Evolutionary conservation across 2,797 vertebrate genomes (phyloP).

Genomic region (Threskiornis aethiopicus): DNA sequence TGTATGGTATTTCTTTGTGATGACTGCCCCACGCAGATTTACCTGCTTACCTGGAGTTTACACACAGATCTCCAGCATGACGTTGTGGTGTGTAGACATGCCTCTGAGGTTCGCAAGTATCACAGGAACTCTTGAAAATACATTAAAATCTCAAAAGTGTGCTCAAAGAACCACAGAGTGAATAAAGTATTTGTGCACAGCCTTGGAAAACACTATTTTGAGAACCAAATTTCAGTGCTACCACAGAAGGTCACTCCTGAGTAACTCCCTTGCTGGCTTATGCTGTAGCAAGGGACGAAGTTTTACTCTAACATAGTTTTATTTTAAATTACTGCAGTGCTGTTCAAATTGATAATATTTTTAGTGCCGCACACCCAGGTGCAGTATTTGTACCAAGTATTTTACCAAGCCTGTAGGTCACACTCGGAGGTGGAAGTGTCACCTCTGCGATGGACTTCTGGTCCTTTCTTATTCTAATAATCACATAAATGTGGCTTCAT

Average conservation of each 20-base stretch:
- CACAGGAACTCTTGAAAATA: not conserved
- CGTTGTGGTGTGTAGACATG: not conserved
- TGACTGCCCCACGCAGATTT: not conserved
- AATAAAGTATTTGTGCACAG: not conserved
- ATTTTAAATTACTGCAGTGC: not conserved
- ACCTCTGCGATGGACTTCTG: not conserved
- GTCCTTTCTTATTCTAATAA: not conserved
- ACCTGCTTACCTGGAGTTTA: not conserved
- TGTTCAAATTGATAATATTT: not conserved
- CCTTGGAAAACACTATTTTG: not conserved
- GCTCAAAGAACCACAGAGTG: not conserved
- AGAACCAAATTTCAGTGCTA: not conserved
- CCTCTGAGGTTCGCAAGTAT: not conserved
- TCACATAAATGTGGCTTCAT: not conserved
- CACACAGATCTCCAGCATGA: not conserved
- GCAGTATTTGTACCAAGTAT: no score
- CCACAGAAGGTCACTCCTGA: not conserved
- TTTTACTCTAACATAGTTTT: not conserved
- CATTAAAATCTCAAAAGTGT: not conserved
- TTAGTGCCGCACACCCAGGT: not conserved
- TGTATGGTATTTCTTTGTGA: not conserved
- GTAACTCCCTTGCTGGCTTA: not conserved
- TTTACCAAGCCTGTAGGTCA: no score
- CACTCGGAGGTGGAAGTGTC: not conserved
- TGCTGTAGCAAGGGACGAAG: not conserved